Base-by-base conservation (phyloP, 2,113 vertebrate genomes). In the Thunnus maccoyii region DNA sequence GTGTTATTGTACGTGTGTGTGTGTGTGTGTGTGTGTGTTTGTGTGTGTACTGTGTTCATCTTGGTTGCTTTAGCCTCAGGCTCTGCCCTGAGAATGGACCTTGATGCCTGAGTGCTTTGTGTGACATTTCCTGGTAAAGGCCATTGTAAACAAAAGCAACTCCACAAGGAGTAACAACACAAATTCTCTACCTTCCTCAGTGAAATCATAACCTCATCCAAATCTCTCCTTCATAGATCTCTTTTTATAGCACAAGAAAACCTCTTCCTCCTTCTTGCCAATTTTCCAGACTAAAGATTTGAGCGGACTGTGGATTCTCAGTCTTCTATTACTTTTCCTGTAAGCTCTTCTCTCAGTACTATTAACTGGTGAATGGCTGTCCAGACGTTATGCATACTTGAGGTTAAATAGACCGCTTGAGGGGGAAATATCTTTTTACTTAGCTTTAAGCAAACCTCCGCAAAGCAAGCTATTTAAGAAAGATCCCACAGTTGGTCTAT, bases 51-150 rank as follows among this genome's bases (percentile, higher is more conserved):
- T 36, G 47, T 58, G 54, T 69, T 73, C 41, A 46, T 75, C 56
- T 25, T 61, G 60, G 32, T 18, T 13, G 41, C 27, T n/a, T 46
- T 16, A 65, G 83, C 81, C 87, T 30, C 22, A 27, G 85, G 78
- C 77, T 61, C 78, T 76, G 64, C 68, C 78, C 76, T 84, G 46
- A 84, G 73, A 80, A 64, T 76, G 81, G 65, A 69, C 83, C 74
- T 84, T 66, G 82, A 84, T 88, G 82, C 79, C 85, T 69, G 85
- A 84, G 56, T 78, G 83, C 68, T 77, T 64, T 81, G 69, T 77
- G 80, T 93, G 92, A 92, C 93, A 93, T 94, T 93, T 88, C 66
- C 83, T 75, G 47, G 83, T 86, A 92, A 93, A 94, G 92, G 91
- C 85, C 89, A 93, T 60, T 78, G 88, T 84, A 86, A 93, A 94